A percentile compares a stretch with the other conserved stretches of the same genome.
Evolutionary conservation across 2,888 invertebrate species (phyloP).

Genomic region (Sepiola atlantica): DNA sequence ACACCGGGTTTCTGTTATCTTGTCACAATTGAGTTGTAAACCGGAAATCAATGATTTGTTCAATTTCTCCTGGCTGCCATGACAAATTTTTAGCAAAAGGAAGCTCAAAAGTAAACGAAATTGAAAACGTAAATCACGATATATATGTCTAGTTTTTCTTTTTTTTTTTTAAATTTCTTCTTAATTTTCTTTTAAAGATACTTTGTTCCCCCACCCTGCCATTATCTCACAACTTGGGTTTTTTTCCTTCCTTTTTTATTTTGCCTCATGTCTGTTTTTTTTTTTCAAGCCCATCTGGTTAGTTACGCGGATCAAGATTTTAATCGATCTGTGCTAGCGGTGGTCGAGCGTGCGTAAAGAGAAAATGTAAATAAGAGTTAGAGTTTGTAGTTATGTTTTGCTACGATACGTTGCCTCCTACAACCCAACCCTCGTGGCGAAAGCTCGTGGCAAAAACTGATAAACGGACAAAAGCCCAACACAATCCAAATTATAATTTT

Average conservation of each 20-base stretch:
- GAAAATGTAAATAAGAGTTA: neutral
- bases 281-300: neutral
- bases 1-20: neutral
- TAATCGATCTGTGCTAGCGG: neutral
- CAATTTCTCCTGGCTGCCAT: neutral
- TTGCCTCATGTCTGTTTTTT: neutral
- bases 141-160: neutral
- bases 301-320: neutral
- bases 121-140: neutral
- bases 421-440: no score
- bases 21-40: constrained; percentile 32
- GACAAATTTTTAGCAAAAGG: neutral
- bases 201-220: neutral
- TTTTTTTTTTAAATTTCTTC: no score
- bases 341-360: neutral
- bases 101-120: neutral
- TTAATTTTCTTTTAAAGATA: neutral
- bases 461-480: no score
- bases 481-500: no score
- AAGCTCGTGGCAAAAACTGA: no score
- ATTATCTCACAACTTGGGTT: neutral
- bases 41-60: neutral
- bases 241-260: neutral
- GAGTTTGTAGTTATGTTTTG: neutral
- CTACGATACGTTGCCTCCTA: no score